Conservation (phyloP, 2,797 vertebrate species). For the Poeciliopsis turneri region DNA sequence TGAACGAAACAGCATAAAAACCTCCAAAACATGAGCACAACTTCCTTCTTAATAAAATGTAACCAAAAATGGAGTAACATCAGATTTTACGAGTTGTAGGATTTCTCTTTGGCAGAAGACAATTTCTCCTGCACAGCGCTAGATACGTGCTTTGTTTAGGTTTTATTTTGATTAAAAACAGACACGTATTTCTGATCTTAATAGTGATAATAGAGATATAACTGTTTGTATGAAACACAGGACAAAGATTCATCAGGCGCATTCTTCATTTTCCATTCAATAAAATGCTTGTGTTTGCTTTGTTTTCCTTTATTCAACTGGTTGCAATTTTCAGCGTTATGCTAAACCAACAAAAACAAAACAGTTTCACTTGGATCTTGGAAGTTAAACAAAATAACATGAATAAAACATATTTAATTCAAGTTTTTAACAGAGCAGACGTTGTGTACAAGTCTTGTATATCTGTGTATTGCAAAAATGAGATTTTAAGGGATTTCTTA, state of each 20-base stretch:
- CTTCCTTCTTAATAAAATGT: too few species aligned
- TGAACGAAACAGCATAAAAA: too few species aligned
- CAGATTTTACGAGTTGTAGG: too few species aligned
- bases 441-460: neutral
- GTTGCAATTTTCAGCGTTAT: neutral
- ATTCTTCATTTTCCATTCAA: neutral
- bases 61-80: too few species aligned
- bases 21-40: too few species aligned
- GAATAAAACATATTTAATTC: neutral
- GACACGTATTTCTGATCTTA: neutral
- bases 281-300: neutral
- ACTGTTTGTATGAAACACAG: neutral
- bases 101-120: too few species aligned
- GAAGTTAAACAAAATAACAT: neutral
- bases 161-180: neutral
- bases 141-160: too few species aligned
- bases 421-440: neutral
- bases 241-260: neutral
- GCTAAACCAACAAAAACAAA: neutral
- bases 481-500: neutral
- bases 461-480: neutral
- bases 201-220: neutral
- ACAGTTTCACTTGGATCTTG: neutral
- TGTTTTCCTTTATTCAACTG: neutral
- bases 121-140: too few species aligned